Base-by-base conservation (phyloP, 2,888 invertebrate genomes). In the Phrixothrix hirtus region DNA sequence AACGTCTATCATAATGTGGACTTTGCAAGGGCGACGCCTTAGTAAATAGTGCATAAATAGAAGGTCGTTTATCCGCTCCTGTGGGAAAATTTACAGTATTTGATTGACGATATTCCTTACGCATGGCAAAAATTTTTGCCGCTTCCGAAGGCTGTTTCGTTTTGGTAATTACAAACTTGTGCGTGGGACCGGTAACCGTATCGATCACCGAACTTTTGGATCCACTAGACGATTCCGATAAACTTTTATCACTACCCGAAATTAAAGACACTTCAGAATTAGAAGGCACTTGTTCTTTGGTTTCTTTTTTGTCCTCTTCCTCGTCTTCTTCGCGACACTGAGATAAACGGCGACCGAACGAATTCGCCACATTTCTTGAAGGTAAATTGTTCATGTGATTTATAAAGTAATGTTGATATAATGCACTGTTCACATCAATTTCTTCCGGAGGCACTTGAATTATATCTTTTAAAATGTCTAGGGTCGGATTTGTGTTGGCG, bases 241-340 rank as follows among this genome's bases (percentile, higher is more conserved):
- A 66, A 50, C 76, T 73, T 41, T 76, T 75, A 44, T 74, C 76
- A 58, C 78, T 78, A 45, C 73, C 75, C 43, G 70, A 72, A 47
- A 74, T 74, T 46, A 72, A 65, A 29, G 69, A 63, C 52, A 72
- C 62, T 50, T 71, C 68, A 44, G 60, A 61, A 45, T 58, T 64
- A 32, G 71, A 68, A 57, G 69, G 64, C 65, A 67, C 67, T 60
- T 65, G 59, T 43, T 60, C 56, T 45, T 58, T 59, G 26, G 58
- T 55, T 41, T 66, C 64, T 45, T 63, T 65, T 39, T 68, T 70
- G 36, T 75, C 81, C 59, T 88, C 88, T 43, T 89, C 88, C 70
- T 91, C 90, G 65, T 91, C 91, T 75, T 91, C 91, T 71, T 91
- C 91, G 53, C 87, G 82, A 71, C 91, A 91, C 74, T 91, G 89